A percentile compares a stretch with the other conserved stretches of the same genome.
These are phyloP conservation scores for Peromyscus californicus DNA, from an alignment of 2,113 vertebrate species.

Conservation along the genomic window DNA sequence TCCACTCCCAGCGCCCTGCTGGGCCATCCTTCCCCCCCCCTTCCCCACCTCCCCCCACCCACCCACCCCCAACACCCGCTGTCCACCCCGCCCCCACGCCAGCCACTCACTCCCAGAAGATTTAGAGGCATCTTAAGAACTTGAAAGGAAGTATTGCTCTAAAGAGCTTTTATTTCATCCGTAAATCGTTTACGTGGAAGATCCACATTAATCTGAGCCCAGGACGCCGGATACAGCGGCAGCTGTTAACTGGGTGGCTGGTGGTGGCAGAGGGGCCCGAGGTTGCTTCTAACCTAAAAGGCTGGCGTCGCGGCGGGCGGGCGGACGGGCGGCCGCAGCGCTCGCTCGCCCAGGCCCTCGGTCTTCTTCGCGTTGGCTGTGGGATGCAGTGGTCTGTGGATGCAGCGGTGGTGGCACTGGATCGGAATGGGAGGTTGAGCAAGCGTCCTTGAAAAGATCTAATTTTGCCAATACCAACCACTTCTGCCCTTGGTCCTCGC, in stretches of 20 bases:
- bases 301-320: not conserved
- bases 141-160: slow-evolving; percentile 77
- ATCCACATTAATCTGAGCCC: slow-evolving; percentile 65
- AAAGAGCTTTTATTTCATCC: slow-evolving; percentile 81
- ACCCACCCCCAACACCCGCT: not conserved
- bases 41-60: not conserved
- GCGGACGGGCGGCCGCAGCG: not conserved
- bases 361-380: not conserved
- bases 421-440: not conserved
- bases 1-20: not conserved
- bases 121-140: slow-evolving; percentile 72
- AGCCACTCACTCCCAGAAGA: slow-evolving; percentile 61
- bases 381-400: not conserved
- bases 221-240: slow-evolving; percentile 56
- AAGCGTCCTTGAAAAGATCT: not conserved
- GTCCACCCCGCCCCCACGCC: slow-evolving; percentile 61
- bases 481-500: not conserved
- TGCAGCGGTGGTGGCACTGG: not conserved
- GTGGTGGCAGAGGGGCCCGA: not conserved
- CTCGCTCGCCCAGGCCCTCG: not conserved
- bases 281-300: not conserved
- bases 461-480: not conserved
- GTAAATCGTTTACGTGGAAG: slow-evolving; percentile 72
- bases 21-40: not conserved
- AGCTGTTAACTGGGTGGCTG: slow-evolving; percentile 9